Conservation (phyloP, 2,113 vertebrate species). For the Corythaeola cristata region DNA sequence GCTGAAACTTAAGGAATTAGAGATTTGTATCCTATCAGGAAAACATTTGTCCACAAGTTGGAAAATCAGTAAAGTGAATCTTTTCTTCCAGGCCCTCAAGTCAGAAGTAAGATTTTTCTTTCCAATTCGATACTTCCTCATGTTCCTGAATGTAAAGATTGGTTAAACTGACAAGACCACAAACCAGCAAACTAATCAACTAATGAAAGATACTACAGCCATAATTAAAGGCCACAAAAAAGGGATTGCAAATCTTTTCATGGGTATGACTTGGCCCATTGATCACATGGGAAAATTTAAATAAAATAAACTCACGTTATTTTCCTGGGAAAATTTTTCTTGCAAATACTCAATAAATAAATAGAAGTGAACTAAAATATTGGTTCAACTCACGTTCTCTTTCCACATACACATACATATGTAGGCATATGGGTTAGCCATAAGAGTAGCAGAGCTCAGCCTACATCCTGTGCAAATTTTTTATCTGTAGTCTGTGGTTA, state of each 20-base stretch:
- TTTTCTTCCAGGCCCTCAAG: background rate
- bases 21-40: background rate
- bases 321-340: background rate
- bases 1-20: background rate
- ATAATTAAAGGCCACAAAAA: slow-evolving; percentile 54
- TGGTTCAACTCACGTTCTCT: background rate
- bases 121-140: background rate
- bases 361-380: background rate
- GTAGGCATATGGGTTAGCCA: background rate
- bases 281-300: background rate
- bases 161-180: background rate
- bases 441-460: background rate
- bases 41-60: background rate
- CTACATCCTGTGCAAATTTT: background rate
- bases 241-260: background rate
- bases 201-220: background rate
- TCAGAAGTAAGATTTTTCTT: background rate
- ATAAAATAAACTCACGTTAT: background rate
- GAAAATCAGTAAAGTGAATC: background rate
- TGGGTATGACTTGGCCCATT: background rate
- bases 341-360: background rate
- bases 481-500: background rate
- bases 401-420: background rate
- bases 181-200: background rate
- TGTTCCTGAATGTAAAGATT: background rate